phyloP scores from a whole-genome alignment of 2,888 invertebrate genomes.

The Ferrisia virgata region DNA sequence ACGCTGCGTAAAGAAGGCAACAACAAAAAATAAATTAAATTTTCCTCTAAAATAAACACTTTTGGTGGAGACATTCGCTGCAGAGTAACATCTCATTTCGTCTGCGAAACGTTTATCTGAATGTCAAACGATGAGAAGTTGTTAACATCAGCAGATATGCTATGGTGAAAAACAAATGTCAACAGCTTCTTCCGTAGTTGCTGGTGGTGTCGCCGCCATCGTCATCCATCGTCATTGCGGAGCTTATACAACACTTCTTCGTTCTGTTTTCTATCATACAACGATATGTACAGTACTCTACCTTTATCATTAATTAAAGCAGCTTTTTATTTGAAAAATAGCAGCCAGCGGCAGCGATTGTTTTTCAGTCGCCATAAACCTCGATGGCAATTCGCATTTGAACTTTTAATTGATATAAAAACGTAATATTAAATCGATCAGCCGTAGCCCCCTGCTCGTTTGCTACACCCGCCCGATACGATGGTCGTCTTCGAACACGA shows the following conservation, averaged over 20 bases:
- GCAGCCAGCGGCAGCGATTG: not conserved
- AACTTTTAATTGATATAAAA: conserved; percentile 18
- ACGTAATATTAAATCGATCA: not conserved
- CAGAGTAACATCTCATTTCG: not conserved
- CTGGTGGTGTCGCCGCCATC: not conserved
- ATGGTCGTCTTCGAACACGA: not conserved
- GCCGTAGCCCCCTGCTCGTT: not conserved
- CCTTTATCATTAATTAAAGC: conserved; percentile 5
- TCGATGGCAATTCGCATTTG: conserved; percentile 10
- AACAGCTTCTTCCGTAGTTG: not conserved
- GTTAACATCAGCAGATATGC: conserved; percentile 2
- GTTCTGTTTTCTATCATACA: not conserved
- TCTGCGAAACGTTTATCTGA: not conserved
- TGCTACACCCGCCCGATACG: too few relatives aligned
- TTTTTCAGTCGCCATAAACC: not conserved
- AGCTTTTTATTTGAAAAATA: not conserved
- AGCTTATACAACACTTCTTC: not conserved
- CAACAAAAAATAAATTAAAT: not conserved
- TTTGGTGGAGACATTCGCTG: conserved; percentile 2
- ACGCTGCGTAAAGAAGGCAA: too few relatives aligned
- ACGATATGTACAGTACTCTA: not conserved
- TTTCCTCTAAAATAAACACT: conserved; percentile 3
- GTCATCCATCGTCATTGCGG: not conserved
- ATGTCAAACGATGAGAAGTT: conserved; percentile 9
- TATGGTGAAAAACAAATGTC: conserved; percentile 27